Evolutionary conservation across 1,140 invertebrate species (phyloP), one percentile per base, ranked within the genome.

Genomic region (Probaryconus sp.): DNA sequence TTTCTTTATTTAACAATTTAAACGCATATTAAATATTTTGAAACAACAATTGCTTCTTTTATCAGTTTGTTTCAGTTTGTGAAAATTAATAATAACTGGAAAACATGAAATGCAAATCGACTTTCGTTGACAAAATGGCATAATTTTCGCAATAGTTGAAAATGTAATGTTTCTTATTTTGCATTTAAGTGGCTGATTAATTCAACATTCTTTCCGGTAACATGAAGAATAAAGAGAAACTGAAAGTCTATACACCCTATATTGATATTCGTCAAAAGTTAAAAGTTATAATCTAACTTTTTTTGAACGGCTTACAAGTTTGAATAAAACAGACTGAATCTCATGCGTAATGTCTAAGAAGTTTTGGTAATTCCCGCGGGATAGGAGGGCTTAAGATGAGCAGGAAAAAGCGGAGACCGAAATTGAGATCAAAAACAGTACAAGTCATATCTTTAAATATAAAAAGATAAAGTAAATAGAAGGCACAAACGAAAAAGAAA

Each of bases 251-350:
- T 35, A 31, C 10, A 45, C 26, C 51, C 45, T 45, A 35, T 45
- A 56, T 33, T 30, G 37, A 55, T 40, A 55, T 40, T 40, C 16
- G 18, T 42, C 37, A 58, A 58, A 58, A 45, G 40, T 58, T 45
- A 11, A 16, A 45, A 45, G 13, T 45, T 58, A 45, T 58, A 45
- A 58, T 58, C 28, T 45, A 35, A 58, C 53, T 58, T 58, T 35
- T 33, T 30, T 45, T 24, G 13, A 45, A 58, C 53, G 10, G 43
- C 38, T 56, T 56, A 53, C 35, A 56, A 55, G 10, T 55, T 43
- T 56, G 51, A 56, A 56, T 56, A 56, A 56, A 43, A 43, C 38
- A 43, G 17, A 21, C 3, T 4, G 38, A 56, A 56, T 43, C 26
- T 56, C 9, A 43, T 30, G 51, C 16, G 47, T 35, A 50, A 33